phyloP scores from a whole-genome alignment of 2,113 vertebrate species.

The Lasiurus cinereus region DNA sequence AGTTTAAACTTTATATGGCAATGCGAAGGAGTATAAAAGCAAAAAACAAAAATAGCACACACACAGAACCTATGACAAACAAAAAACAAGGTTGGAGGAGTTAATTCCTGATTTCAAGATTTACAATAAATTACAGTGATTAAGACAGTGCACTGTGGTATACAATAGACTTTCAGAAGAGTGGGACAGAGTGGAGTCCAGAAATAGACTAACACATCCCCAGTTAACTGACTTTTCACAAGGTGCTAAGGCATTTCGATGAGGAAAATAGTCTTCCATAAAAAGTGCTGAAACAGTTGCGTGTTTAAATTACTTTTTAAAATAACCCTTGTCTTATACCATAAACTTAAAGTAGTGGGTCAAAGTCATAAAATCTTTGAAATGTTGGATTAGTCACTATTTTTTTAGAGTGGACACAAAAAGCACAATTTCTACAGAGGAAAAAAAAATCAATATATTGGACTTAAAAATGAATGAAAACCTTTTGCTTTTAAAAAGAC shows the following conservation, averaged over 20 bases:
- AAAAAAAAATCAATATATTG: neutral
- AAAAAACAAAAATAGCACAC: too few relatives aligned
- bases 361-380: neutral
- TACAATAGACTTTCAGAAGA: neutral
- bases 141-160: neutral
- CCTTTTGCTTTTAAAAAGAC: slow-evolving; percentile 16
- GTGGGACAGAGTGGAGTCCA: neutral
- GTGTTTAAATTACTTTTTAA: neutral
- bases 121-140: neutral
- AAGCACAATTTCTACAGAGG: neutral
- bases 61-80: neutral
- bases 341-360: neutral
- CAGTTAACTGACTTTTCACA: neutral
- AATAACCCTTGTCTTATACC: neutral
- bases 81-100: neutral
- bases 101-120: slow-evolving; percentile 50
- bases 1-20: slow-evolving; percentile 24
- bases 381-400: neutral
- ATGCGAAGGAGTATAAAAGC: neutral
- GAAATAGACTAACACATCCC: neutral
- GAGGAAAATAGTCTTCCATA: neutral
- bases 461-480: neutral
- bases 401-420: neutral
- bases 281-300: neutral
- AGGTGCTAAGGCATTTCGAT: neutral